Conservation (phyloP, 2,797 vertebrate species). For the Eospalax fontanierii region DNA sequence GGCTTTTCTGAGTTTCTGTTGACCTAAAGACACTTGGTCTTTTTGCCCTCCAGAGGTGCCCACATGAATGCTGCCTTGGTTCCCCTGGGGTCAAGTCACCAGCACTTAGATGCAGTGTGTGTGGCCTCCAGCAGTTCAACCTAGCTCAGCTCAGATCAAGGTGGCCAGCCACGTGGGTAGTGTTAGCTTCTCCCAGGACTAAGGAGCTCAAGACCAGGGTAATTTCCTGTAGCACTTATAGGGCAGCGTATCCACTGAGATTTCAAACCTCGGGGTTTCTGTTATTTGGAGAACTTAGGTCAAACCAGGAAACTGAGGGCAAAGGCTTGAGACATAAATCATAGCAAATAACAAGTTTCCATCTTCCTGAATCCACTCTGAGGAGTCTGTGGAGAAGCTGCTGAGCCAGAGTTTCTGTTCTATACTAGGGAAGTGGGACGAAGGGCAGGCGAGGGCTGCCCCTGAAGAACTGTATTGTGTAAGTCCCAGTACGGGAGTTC, state of each 20-base stretch:
- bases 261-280: not conserved
- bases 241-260: not conserved
- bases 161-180: accelerated
- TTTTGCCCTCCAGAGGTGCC: not conserved
- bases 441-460: not conserved
- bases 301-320: not conserved
- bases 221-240: not conserved
- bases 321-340: not conserved
- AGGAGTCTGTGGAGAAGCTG: too few species aligned
- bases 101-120: not conserved
- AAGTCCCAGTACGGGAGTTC: not conserved
- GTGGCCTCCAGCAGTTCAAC: not conserved
- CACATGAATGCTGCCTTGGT: not conserved
- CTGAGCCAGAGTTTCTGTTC: not conserved
- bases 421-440: not conserved
- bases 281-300: not conserved
- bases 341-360: not conserved
- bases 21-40: not conserved
- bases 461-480: not conserved
- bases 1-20: not conserved
- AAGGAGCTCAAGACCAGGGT: not conserved
- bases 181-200: not conserved
- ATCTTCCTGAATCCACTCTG: not conserved
- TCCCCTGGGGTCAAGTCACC: not conserved
- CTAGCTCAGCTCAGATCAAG: not conserved